phyloP scores from a whole-genome alignment of 2,797 vertebrate species.

The Alcedo atthis region DNA sequence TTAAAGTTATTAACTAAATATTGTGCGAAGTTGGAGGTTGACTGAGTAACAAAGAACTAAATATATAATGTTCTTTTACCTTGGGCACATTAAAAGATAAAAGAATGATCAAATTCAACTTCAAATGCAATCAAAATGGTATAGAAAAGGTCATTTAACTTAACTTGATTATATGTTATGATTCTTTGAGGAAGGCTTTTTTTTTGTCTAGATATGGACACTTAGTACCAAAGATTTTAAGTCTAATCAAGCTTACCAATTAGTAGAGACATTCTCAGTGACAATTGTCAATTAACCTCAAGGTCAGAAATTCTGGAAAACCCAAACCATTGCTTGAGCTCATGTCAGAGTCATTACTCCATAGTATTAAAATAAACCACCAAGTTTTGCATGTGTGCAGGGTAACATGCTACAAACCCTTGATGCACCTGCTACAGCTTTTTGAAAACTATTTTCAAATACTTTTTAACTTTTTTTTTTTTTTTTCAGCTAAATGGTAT shows the following conservation, averaged over 20 bases:
- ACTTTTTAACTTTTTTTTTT: not conserved
- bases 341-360: not conserved
- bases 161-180: constrained; percentile 22
- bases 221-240: not conserved
- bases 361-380: constrained; percentile 20
- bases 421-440: not conserved
- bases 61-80: not conserved
- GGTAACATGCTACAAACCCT: not conserved
- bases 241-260: constrained; percentile 54
- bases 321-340: not conserved
- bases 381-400: not conserved
- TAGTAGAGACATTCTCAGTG: constrained; percentile 29
- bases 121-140: constrained; percentile 36
- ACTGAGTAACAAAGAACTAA: not conserved
- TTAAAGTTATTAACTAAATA: not conserved
- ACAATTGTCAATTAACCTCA: constrained; percentile 67
- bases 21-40: not conserved
- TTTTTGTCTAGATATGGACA: constrained; percentile 13
- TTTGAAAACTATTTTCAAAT: not conserved
- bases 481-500: not conserved
- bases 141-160: constrained; percentile 40
- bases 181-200: not conserved
- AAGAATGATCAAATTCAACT: not conserved
- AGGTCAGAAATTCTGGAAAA: constrained; percentile 41
- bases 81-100: not conserved